These are phyloP conservation scores for Sphyrna mokarran DNA, from an alignment of 2,113 vertebrate species.

Conservation along the genomic window DNA sequence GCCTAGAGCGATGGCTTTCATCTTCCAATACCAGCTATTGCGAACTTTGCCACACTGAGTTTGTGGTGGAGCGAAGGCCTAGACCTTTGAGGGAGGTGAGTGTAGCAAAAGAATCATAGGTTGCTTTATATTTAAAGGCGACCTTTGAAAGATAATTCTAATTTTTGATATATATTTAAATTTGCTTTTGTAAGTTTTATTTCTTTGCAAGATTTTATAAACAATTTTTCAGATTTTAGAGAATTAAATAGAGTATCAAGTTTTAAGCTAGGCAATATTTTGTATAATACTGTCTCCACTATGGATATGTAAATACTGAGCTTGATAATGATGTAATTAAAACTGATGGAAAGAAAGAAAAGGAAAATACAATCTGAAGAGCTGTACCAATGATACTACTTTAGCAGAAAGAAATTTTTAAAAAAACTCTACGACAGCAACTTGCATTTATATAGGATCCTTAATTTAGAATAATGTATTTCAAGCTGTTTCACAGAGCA, in stretches of 20 bases:
- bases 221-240: not conserved
- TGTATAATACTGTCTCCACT: not conserved
- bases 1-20: constrained; percentile 91
- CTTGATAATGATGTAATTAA: not conserved
- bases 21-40: constrained; percentile 97
- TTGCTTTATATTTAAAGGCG: not conserved
- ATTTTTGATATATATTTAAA: not conserved
- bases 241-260: not conserved
- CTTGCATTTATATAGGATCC: not conserved
- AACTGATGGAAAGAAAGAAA: not conserved
- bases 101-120: not conserved
- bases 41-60: constrained; percentile 92
- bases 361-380: not conserved
- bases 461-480: not conserved
- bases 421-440: not conserved
- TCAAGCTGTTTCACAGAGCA: not conserved
- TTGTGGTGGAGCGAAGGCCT: constrained; percentile 81
- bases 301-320: not conserved
- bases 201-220: not conserved
- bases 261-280: not conserved
- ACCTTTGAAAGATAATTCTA: not conserved
- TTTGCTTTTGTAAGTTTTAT: not conserved
- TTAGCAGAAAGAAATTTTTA: not conserved
- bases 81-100: constrained; percentile 84
- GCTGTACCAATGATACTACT: not conserved